Base-by-base conservation (phyloP, 2,113 vertebrate species). In the Phyllostomus hastatus region DNA sequence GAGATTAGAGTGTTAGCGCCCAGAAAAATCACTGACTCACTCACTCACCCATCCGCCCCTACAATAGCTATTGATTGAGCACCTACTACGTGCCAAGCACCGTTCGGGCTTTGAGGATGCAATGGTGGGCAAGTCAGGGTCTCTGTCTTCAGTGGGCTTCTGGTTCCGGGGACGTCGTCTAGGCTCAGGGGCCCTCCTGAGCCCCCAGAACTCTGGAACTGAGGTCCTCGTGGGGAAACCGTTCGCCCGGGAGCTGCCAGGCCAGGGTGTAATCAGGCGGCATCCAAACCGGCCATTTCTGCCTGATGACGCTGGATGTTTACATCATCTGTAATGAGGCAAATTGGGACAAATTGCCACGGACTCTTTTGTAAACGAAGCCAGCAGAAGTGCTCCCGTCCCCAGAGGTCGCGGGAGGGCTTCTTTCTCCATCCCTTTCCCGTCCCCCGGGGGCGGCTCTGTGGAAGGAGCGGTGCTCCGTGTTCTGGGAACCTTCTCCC, bases 291-390 rank as follows among this genome's bases (percentile, higher is more conserved):
- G 9, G 83, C 92, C 84, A 43, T 10, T 83, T 95, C 81, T 64
- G 69, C 75, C 52, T 84, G 81, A 73, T 94, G 46, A 20, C 0
- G 41, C 70, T 3, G 33, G 95, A 91, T 87, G 57, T 96, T 97
- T 91, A 91, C 73, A 88, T 88, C 89, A 48, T 91, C 96, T 95
- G 52, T 94, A 91, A 85, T 83, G 94, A 97, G 97, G 95, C 91
- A 92, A 95, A 92, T 88, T 94, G 88, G 54, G 95, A 96, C 96
- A 97, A 95, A 95, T 64, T 95, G 96, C 91, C 95, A 97, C 91
- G 95, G 92, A 93, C 94, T 94, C 96, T 97, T 94, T 95, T 97
- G 97, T 87, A 96, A 97, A 97, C 83, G 90, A 94, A 64, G 33
- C 75, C 82, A 75, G 33, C 31, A 26, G 93, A 66, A 83, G 95